Base-by-base conservation (phyloP, 2,888 invertebrate genomes). In the Petrolisthes cinctipes region DNA sequence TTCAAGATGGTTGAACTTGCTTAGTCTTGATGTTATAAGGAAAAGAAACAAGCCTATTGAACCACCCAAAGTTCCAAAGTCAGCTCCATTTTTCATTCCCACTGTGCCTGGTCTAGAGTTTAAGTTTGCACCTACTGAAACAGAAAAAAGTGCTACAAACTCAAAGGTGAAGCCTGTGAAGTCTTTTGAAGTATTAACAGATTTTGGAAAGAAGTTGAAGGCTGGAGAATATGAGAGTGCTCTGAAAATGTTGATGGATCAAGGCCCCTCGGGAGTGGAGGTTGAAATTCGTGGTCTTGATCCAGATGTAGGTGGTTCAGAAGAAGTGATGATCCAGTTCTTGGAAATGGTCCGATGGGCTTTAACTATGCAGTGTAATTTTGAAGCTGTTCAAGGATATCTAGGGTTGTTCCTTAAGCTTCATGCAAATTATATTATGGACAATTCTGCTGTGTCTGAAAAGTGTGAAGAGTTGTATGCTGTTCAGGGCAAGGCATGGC, bases 11-110 rank as follows among this genome's bases (percentile, higher is more conserved):
- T 95, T 97, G 91, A 98, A 98, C 93, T 94, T 99, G 17, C 94
- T 98, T 0, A 95, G 97, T 92, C 94, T 98, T 86, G 97, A 98
- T 91, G 93, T 96, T 0, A 96, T 99, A 2, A 97, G 96, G 92
- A 95, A 95, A 91, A 92, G 97, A 90, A 99, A 99, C 93, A 98
- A 97, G 92, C 98, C 99, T 0, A 97, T 95, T 93, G 95, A 96
- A 82, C 95, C 97, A 0, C 95, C 96, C 0, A 97, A 97, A 92
- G 94, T 95, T 2, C 96, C 97, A 0, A 97, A 97, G 93, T 95
- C 96, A 0, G 99, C 98, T 0, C 99, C 99, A 0, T 99, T 99
- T 94, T 99, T 99, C 92, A 93, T 99, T 83, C 98, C 99, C 0
- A 98, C 98, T 0, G 94, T 98, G 86, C 95, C 97, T 0, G 96